Percentiles rank a stretch among this genome's conserved stretches.
These are phyloP conservation scores for Virgularia gustaviana DNA, from an alignment of 92 coral and sea anemone species.

Conservation along the genomic window DNA sequence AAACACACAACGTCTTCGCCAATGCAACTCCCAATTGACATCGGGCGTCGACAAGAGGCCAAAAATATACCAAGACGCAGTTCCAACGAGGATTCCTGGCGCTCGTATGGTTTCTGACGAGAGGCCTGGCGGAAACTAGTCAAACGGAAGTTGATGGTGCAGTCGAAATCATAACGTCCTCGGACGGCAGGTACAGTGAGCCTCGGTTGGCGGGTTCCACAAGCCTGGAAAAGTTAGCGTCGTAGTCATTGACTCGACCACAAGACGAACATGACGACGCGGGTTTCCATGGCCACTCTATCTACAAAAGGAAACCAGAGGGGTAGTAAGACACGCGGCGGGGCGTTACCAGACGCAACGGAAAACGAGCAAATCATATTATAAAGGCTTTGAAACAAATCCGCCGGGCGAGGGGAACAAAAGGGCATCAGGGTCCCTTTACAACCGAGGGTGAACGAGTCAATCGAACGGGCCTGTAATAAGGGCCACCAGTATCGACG, in stretches of 20 bases:
- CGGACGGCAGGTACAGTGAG: background rate
- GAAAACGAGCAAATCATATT: conserved; percentile 62
- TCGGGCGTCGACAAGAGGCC: conserved; percentile 29
- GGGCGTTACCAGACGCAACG: conserved; percentile 34
- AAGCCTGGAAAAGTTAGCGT: conserved; percentile 3
- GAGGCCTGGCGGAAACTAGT: background rate
- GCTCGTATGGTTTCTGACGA: conserved; percentile 52
- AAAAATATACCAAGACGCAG: no score
- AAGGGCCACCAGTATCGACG: conserved; percentile 42
- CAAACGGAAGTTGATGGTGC: background rate
- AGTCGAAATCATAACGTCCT: background rate
- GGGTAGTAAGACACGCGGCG: no score
- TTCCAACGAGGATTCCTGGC: conserved; percentile 33
- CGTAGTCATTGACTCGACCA: conserved; percentile 17
- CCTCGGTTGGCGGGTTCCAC: conserved; percentile 7
- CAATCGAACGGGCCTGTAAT: conserved; percentile 7
- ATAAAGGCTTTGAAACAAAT: conserved; percentile 29
- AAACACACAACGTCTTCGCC: no score
- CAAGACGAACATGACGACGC: conserved; percentile 12
- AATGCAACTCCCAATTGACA: background rate
- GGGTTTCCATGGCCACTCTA: conserved; percentile 2
- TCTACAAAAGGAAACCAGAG: background rate
- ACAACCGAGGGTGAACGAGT: conserved; percentile 6
- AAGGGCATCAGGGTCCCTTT: conserved; percentile 10
- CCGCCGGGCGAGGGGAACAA: conserved; percentile 35